Evolutionary conservation across 1,140 invertebrate genomes (phyloP), one percentile per base, ranked within the genome.

Genomic region (Pogonomyrmex californicus): DNA sequence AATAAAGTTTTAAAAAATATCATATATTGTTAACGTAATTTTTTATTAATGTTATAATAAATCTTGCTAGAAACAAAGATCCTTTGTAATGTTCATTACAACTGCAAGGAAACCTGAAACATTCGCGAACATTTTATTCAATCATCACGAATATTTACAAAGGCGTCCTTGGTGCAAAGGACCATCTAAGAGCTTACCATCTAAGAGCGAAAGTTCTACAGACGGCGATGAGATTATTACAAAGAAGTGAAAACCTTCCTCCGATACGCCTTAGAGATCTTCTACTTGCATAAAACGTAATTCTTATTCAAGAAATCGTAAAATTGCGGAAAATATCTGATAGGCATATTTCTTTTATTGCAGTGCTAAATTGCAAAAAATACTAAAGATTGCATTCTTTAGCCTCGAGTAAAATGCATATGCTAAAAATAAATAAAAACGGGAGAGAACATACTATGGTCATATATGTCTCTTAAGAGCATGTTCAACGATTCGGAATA

Each of bases 221-320:
- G 5, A 36, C 36, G 2, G 6, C n/a, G 36, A 56, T 38, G 23
- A 81, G 38, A 81, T 81, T 75, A 83, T 58, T 23, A 23, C 66
- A 44, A 71, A 7, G 30, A 62, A 83, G 41, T 62, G 54, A 75
- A 77, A 73, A 83, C 41, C 30, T 81, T 56, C n/a, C 7, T 49
- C 77, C 30, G 38, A 81, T 41, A 70, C 51, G 36, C 12, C n/a
- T 75, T n/a, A 12, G 7, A 75, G 68, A 83, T 0, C 66, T 58
- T 23, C 17, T 41, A 70, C 5, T 14, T 23, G 33, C 14, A 12
- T 5, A 0, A 5, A 73, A 83, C 30, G 41, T 30, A 23, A 2
- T 60, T 83, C 54, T 75, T 75, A 17, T 73, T 73, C 4, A 4
- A 44, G 30, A 23, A 68, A 66, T 44, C 17, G 9, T 82, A 60